Base-by-base conservation (phyloP, 2,888 invertebrate genomes). In the Perizoma affinitatum region DNA sequence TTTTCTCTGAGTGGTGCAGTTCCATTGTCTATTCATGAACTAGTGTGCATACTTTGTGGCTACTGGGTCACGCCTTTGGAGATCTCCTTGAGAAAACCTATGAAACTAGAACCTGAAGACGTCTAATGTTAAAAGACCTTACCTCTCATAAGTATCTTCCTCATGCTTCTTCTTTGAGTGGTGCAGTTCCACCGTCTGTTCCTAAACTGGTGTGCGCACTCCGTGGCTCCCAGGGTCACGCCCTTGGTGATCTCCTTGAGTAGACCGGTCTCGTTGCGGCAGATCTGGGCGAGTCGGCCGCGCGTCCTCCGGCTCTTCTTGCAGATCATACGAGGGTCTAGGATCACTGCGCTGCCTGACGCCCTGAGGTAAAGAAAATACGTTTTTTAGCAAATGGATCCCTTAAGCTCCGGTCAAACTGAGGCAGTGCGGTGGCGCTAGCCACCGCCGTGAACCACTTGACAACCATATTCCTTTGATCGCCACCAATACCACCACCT, bases 111-210 rank as follows among this genome's bases (percentile, higher is more conserved):
- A 22, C 22, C 22, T 22, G 22, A 22, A 22, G 1, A 22, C 22
- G 22, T 22, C 22, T 22, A 22, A 38, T 38, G 5, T 38, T 38
- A 8, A 45, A 5, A 54, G 4, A 34, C 4, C 93, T 93, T 88
- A 98, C 98, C 98, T 94, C 96, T 95, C 83, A 96, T 93, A 63
- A 98, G 93, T 79, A 98, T 96, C 89, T 97, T 97, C 83, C 96
- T 95, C 87, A 97, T 95, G 69, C 96, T 97, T 70, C 95, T 93
- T 71, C 96, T 94, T 66, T 95, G 94, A 0, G 96, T 95, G 58
- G 97, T 97, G 84, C 98, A 98, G 86, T 98, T 98, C 98, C 97
- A 98, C 83, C 96, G 93, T 64, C 97, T 94, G 84, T 96, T 95
- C 61, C 96, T 93, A 88, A 98, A 97, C 92, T 97, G 97, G 86